phyloP scores from a whole-genome alignment of 1,140 invertebrate genomes.

The Tyrophagus putrescentiae region DNA sequence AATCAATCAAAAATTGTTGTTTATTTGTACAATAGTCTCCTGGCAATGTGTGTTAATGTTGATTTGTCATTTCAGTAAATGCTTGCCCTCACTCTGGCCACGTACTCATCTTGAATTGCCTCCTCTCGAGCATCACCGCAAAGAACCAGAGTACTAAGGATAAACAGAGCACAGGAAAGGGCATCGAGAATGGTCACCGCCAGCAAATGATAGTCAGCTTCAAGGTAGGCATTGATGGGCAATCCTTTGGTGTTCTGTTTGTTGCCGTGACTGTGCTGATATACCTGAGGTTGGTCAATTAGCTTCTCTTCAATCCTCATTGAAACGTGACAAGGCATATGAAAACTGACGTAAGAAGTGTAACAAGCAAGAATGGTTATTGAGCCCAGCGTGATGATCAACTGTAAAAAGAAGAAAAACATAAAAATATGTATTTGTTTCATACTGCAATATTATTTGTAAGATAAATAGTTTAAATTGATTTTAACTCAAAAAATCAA shows the following conservation, averaged over 20 bases:
- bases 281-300: constrained; percentile 6
- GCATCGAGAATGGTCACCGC: constrained; percentile 1
- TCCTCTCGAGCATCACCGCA: constrained; percentile 16
- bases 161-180: background rate
- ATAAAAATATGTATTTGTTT: background rate
- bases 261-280: background rate
- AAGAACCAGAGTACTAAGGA: constrained; percentile 2
- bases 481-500: too few species aligned
- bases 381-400: constrained; percentile 17
- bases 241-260: background rate
- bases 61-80: constrained; percentile 19
- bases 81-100: constrained; percentile 16
- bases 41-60: too few species aligned
- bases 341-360: constrained; percentile 5
- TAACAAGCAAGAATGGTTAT: constrained; percentile 14
- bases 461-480: too few species aligned
- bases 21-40: too few species aligned
- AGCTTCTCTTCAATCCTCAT: background rate
- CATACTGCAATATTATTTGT: background rate
- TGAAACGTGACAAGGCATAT: constrained; percentile 11
- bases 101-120: constrained; percentile 20
- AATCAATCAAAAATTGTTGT: too few species aligned
- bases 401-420: background rate
- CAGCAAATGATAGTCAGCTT: constrained; percentile 2
- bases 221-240: constrained; percentile 15